These are phyloP conservation scores for Bhutanitis thaidina DNA, from an alignment of 2,888 invertebrate genomes.

Conservation along the genomic window DNA sequence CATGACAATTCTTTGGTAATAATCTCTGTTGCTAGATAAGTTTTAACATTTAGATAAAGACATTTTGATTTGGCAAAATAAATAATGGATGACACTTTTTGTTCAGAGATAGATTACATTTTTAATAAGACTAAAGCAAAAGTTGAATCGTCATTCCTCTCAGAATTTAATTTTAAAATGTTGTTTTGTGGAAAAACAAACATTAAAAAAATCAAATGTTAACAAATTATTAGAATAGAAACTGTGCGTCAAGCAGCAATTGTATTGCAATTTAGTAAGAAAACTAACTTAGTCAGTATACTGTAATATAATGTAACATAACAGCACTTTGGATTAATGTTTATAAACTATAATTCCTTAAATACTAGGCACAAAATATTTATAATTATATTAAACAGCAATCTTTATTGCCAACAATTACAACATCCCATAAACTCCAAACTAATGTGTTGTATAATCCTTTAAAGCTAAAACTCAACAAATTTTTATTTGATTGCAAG, in stretches of 20 bases:
- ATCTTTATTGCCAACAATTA: constrained; percentile 9
- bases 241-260: constrained; percentile 16
- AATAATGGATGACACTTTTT: no score
- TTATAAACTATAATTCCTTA: constrained; percentile 26
- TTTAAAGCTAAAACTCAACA: neutral
- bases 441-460: neutral
- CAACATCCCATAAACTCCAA: constrained; percentile 12
- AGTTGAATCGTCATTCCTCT: constrained; percentile 18
- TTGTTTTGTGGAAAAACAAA: no score
- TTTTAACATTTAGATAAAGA: no score
- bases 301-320: constrained; percentile 24
- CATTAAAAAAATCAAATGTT: neutral
- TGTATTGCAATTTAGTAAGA: constrained; percentile 7
- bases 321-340: constrained; percentile 37
- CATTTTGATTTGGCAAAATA: no score
- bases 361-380: neutral
- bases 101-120: no score
- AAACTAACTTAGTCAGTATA: neutral
- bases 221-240: neutral
- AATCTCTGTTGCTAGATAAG: neutral
- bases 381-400: constrained; percentile 2
- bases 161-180: neutral
- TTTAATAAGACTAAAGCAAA: no score
- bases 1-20: constrained; percentile 8
- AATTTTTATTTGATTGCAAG: constrained; percentile 1